Percentiles rank a stretch among this genome's conserved stretches.
Evolutionary conservation across 1,140 invertebrate species (phyloP).

Genomic region (Atta colombica): DNA sequence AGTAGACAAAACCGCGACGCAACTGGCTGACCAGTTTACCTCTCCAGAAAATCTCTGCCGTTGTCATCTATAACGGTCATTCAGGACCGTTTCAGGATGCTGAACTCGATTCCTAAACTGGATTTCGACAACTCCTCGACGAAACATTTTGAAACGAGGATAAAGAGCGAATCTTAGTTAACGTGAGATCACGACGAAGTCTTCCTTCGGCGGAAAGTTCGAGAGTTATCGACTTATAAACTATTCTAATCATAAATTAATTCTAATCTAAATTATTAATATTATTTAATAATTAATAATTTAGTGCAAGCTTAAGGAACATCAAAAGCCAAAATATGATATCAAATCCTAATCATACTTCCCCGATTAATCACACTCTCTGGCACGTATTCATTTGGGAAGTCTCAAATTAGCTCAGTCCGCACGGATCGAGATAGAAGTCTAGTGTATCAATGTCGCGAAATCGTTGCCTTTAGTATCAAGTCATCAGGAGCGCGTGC

Average conservation of each 20-base stretch:
- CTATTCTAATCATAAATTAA: background rate
- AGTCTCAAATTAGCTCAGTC: slow-evolving; percentile 14
- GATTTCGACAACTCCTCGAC: slow-evolving; percentile 79
- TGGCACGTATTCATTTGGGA: background rate
- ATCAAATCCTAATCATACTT: background rate
- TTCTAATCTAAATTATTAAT: background rate
- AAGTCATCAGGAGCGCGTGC: slow-evolving; percentile 64
- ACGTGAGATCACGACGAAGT: background rate
- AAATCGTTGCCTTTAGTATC: slow-evolving; percentile 59
- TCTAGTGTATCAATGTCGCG: slow-evolving; percentile 68
- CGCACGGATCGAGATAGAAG: slow-evolving; percentile 34
- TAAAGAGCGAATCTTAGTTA: slow-evolving; percentile 26
- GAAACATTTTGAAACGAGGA: slow-evolving; percentile 55
- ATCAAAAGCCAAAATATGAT: background rate
- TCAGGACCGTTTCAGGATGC: slow-evolving; percentile 83
- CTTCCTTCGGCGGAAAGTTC: slow-evolving; percentile 15
- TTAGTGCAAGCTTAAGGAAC: background rate
- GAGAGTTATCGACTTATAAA: background rate
- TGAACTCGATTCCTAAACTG: slow-evolving; percentile 86
- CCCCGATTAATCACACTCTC: slow-evolving; percentile 4
- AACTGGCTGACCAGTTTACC: slow-evolving; percentile 58
- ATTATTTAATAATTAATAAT: slow-evolving; percentile 10
- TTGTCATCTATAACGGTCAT: slow-evolving; percentile 75
- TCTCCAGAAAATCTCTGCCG: slow-evolving; percentile 30
- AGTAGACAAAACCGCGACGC: slow-evolving; percentile 72